Evolutionary conservation across 2,888 invertebrate genomes (phyloP).

Genomic region (Timema cristinae): DNA sequence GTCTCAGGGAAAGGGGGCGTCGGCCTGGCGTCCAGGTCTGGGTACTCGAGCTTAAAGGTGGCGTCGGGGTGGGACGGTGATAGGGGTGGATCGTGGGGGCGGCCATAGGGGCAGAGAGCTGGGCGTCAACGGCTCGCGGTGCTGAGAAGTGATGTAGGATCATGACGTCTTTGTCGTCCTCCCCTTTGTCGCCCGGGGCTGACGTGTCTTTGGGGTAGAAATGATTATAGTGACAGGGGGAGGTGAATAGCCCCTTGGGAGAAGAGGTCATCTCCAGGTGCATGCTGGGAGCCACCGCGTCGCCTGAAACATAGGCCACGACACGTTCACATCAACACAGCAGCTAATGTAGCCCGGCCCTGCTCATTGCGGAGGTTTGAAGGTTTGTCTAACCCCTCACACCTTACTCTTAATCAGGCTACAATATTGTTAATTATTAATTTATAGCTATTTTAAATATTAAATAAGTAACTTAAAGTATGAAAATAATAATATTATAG

Average conservation of each 20-base stretch:
- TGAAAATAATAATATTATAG: too few relatives aligned
- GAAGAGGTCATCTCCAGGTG: slow-evolving; percentile 2
- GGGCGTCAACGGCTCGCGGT: neutral
- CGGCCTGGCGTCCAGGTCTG: neutral
- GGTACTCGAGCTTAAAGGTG: neutral
- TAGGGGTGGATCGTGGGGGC: neutral
- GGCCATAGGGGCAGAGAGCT: neutral
- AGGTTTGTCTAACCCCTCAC: too few relatives aligned
- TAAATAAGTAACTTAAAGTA: too few relatives aligned
- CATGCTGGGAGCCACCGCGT: slow-evolving; percentile 7
- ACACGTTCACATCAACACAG: neutral
- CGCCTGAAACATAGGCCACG: neutral
- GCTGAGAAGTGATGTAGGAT: neutral
- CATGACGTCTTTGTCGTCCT: neutral
- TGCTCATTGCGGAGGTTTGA: too few relatives aligned
- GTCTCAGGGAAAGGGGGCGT: neutral
- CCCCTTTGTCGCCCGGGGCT: neutral
- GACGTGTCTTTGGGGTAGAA: neutral
- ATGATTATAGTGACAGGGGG: neutral
- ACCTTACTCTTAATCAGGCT: too few relatives aligned
- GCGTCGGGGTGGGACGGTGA: neutral
- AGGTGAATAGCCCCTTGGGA: neutral
- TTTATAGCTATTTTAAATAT: too few relatives aligned
- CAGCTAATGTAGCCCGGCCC: too few relatives aligned
- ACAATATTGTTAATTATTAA: too few relatives aligned